Conservation (phyloP, 2,113 vertebrate genomes). For the Eretmochelys imbricata region DNA sequence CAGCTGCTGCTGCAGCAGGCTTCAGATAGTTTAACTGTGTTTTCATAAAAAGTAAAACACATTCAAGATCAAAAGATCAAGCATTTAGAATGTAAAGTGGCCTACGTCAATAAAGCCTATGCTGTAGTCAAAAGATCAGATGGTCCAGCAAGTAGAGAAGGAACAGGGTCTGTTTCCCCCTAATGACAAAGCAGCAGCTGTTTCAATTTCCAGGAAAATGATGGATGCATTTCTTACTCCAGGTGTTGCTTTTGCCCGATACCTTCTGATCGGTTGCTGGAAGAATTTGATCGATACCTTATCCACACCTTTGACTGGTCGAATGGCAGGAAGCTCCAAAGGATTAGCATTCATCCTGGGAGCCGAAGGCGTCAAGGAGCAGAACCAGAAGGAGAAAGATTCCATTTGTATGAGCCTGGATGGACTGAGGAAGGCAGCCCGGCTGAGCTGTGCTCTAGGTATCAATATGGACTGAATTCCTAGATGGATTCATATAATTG, state of each 20-base stretch:
- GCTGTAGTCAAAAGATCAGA: background rate
- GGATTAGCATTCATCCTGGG: constrained; percentile 93
- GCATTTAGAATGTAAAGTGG: background rate
- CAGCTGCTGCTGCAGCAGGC: background rate
- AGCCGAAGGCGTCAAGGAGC: constrained; percentile 92
- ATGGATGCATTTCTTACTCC: background rate
- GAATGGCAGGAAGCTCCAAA: constrained; percentile 94
- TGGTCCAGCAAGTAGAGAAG: background rate
- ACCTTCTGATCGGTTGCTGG: constrained; percentile 95
- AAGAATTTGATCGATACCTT: constrained; percentile 96
- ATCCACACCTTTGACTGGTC: constrained; percentile 92
- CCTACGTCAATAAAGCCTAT: background rate
- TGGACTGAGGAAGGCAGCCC: constrained; percentile 92
- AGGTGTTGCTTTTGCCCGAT: constrained; percentile 93
- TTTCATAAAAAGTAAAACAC: background rate
- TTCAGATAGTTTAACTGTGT: background rate
- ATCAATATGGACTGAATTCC: background rate
- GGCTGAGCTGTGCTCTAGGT: constrained; percentile 95
- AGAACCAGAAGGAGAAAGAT: constrained; percentile 94
- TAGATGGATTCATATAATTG: background rate
- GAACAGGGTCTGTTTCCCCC: background rate
- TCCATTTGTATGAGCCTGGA: constrained; percentile 95
- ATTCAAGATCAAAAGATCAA: background rate
- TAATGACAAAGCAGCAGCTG: background rate
- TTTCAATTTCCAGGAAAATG: background rate